Conservation (phyloP, 2,113 vertebrate species). For the Microcebus griseorufus region DNA sequence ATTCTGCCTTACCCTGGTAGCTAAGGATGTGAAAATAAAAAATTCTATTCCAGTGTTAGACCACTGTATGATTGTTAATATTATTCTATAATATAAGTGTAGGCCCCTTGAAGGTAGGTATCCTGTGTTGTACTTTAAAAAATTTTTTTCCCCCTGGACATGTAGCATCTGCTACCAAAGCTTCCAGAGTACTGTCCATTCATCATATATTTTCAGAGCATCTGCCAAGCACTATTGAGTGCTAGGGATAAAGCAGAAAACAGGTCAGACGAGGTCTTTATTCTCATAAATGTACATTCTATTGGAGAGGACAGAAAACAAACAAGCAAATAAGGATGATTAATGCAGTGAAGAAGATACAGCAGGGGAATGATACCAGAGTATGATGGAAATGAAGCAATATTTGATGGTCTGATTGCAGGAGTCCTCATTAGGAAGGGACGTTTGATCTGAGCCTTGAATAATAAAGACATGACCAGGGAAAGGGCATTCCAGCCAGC, state of each 20-base stretch:
- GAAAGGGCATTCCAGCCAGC: neutral
- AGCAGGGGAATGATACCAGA: neutral
- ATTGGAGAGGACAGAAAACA: neutral
- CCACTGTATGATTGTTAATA: neutral
- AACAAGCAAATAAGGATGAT: neutral
- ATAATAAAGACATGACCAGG: neutral
- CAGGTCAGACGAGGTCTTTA: neutral
- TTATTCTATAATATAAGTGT: neutral
- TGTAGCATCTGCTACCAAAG: neutral
- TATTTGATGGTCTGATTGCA: neutral
- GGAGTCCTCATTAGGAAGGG: neutral
- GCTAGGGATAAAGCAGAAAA: neutral
- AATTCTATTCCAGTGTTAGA: neutral
- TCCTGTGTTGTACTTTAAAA: neutral
- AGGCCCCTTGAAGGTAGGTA: neutral
- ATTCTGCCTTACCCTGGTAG: neutral
- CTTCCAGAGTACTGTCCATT: slow-evolving; percentile 4
- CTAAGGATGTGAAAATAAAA: slow-evolving; percentile 30
- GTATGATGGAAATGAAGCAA: neutral
- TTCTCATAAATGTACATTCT: neutral
- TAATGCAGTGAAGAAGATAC: neutral
- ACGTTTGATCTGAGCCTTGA: neutral
- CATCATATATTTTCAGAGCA: neutral
- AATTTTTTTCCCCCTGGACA: neutral
- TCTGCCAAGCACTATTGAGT: neutral